Evolutionary conservation across 2,113 vertebrate genomes (phyloP).

Genomic region (human (Homo sapiens)): DNA sequence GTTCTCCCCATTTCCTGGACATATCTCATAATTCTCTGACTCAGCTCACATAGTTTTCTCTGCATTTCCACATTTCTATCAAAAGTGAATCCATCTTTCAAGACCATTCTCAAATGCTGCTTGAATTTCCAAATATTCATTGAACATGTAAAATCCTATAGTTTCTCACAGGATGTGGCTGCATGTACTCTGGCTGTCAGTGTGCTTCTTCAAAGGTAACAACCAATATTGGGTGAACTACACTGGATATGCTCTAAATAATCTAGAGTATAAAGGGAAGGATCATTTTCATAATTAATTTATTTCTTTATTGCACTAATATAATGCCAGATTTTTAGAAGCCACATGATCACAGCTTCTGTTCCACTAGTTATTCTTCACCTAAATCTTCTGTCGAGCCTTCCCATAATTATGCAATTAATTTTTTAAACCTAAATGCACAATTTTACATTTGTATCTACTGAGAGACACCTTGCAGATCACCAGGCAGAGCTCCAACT

Average conservation of each 20-base stretch:
- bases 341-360: conserved; percentile 8
- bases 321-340: conserved; percentile 6
- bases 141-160: background rate
- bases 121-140: background rate
- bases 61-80: background rate
- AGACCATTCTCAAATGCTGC: background rate
- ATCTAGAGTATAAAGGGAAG: background rate
- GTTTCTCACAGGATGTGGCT: background rate
- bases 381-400: background rate
- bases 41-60: background rate
- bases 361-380: conserved; percentile 32
- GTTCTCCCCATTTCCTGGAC: background rate
- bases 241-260: conserved; percentile 5
- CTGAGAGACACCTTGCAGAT: background rate
- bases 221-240: background rate
- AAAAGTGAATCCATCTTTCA: background rate
- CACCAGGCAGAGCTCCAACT: conserved; percentile 24
- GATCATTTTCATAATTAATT: conserved; percentile 54
- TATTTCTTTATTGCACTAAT: conserved; percentile 69
- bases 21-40: background rate
- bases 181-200: background rate
- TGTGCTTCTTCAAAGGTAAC: conserved; percentile 24
- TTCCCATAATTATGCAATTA: conserved; percentile 8
- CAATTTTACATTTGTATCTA: conserved; percentile 39
- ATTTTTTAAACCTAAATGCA: conserved; percentile 24